These are phyloP conservation scores for Ciconia maguari DNA, from an alignment of 2,113 vertebrate species.

Conservation along the genomic window DNA sequence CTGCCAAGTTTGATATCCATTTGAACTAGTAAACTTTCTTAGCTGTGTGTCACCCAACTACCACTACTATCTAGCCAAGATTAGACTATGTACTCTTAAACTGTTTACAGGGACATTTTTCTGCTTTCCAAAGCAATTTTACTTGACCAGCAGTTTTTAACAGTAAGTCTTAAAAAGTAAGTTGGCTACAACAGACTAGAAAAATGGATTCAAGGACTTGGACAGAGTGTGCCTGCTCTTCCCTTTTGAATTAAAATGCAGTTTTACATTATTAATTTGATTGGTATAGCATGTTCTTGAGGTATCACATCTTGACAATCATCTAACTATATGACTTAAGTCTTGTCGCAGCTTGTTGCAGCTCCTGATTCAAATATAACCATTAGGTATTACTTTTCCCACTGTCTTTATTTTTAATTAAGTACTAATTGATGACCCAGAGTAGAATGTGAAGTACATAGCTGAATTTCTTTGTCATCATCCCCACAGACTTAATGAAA, in stretches of 20 bases:
- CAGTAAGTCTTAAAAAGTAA: background rate
- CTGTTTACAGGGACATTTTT: background rate
- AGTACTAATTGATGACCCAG: background rate
- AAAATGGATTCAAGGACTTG: background rate
- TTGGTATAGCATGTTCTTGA: background rate
- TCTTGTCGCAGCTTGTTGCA: background rate
- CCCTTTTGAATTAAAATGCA: background rate
- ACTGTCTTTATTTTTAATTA: background rate
- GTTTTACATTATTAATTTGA: background rate
- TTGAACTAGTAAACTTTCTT: background rate
- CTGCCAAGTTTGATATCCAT: background rate
- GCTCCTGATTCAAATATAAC: background rate
- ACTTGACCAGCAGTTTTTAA: background rate
- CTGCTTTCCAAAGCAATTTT: background rate
- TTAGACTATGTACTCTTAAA: background rate
- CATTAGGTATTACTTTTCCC: background rate
- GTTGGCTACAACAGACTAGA: background rate
- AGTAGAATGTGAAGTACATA: background rate
- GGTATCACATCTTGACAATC: background rate
- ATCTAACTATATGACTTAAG: background rate
- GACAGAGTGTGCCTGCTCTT: background rate
- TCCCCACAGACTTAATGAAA: background rate
- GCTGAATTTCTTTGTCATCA: background rate
- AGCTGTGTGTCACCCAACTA: background rate
- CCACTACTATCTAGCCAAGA: background rate